A percentile compares a stretch with the other conserved stretches of the same genome.
These are phyloP conservation scores for Drosophila kanekoi DNA, from an alignment of 2,888 invertebrate genomes.

Conservation along the genomic window DNA sequence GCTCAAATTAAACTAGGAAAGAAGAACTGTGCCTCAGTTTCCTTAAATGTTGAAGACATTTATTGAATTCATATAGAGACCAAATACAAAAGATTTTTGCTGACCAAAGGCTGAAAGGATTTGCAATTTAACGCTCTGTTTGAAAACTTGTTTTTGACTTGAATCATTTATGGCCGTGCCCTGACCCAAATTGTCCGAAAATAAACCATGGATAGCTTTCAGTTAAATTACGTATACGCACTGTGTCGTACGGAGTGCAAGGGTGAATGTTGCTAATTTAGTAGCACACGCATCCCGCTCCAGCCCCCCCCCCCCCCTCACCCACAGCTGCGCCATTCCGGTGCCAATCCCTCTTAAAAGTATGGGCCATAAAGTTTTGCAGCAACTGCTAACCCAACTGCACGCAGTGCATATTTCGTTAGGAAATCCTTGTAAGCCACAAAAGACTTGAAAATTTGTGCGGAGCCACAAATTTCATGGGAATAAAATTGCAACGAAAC, in stretches of 20 bases:
- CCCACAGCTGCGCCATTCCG: neutral
- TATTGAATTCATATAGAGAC: no score
- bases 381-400: slow-evolving; percentile 39
- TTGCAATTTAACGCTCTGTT: neutral
- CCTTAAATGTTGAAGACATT: neutral
- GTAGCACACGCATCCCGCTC: slow-evolving; percentile 16
- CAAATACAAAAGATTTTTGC: no score
- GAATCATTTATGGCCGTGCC: slow-evolving; percentile 30
- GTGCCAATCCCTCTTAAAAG: slow-evolving; percentile 43
- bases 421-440: slow-evolving; percentile 78
- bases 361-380: slow-evolving; percentile 68
- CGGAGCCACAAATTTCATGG: slow-evolving; percentile 73
- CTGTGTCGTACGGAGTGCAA: slow-evolving; percentile 30
- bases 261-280: slow-evolving; percentile 61
- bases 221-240: slow-evolving; percentile 67
- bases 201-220: slow-evolving; percentile 43
- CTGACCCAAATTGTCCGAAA: slow-evolving; percentile 50
- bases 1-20: neutral
- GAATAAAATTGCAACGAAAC: slow-evolving; percentile 78
- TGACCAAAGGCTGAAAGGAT: neutral
- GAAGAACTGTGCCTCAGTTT: no score
- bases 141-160: slow-evolving; percentile 17
- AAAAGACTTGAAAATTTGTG: slow-evolving; percentile 79
- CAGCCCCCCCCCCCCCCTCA: neutral
- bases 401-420: slow-evolving; percentile 61